Conservation (phyloP, 2,113 vertebrate species). For the Caranx melampygus region DNA sequence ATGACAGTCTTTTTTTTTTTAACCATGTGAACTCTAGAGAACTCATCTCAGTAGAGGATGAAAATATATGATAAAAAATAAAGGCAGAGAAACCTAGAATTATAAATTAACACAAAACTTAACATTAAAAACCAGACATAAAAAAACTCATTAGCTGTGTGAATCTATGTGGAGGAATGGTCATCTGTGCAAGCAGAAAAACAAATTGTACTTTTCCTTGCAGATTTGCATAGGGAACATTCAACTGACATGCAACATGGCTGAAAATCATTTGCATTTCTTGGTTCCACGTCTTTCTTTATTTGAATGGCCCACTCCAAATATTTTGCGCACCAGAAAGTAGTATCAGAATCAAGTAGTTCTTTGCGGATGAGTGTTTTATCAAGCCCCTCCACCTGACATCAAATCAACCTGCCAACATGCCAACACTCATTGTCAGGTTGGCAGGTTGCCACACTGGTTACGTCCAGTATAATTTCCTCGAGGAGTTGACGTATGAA, state of each 20-base stretch:
- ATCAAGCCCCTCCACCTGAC: slow-evolving; percentile 10
- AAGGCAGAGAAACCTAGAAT: too few relatives aligned
- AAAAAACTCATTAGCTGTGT: too few relatives aligned
- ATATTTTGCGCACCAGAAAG: not conserved
- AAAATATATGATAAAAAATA: not conserved
- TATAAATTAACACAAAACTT: too few relatives aligned
- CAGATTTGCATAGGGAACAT: not conserved
- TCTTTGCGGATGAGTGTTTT: slow-evolving; percentile 2
- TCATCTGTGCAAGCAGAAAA: too few relatives aligned
- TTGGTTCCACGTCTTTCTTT: not conserved
- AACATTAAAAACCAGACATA: too few relatives aligned
- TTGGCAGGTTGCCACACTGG: slow-evolving; percentile 24
- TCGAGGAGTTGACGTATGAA: slow-evolving; percentile 18
- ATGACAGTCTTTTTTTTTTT: slow-evolving; percentile 2
- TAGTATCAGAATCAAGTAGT: not conserved
- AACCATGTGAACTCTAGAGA: not conserved
- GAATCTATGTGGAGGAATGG: too few relatives aligned
- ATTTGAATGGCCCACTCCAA: not conserved
- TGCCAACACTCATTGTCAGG: slow-evolving; percentile 16
- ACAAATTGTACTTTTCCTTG: not conserved
- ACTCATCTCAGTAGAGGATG: not conserved
- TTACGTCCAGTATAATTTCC: slow-evolving; percentile 29
- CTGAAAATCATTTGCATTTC: not conserved
- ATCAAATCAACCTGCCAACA: slow-evolving; percentile 26
- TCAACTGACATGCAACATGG: too few relatives aligned